phyloP scores from a whole-genome alignment of 2,797 vertebrate genomes.

The Lindbergichthys nudifrons region DNA sequence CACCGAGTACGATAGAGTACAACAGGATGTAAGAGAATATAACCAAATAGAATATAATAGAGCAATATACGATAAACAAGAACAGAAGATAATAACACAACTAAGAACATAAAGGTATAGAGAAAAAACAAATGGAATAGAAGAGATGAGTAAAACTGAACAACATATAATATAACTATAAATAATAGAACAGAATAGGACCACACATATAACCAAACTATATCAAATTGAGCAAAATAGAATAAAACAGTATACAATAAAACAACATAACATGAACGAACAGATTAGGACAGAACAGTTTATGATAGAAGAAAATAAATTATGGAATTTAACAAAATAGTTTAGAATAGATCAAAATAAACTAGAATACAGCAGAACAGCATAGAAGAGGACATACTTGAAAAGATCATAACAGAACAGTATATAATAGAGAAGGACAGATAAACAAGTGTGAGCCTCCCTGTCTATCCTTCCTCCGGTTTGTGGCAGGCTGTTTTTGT shows the following conservation, averaged over 20 bases:
- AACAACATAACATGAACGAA: neutral
- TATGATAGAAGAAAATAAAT: no score
- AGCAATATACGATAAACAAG: neutral
- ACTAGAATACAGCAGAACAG: no score
- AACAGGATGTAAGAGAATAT: neutral
- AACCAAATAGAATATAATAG: no score
- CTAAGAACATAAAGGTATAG: neutral
- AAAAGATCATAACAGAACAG: neutral
- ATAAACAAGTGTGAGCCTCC: neutral
- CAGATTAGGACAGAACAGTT: no score
- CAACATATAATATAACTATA: neutral
- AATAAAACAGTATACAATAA: neutral
- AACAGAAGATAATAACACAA: neutral
- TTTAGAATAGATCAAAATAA: neutral
- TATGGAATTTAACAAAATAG: no score
- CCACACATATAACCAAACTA: neutral
- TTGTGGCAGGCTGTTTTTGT: constrained; percentile 56
- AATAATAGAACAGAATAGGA: neutral
- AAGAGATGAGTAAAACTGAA: neutral
- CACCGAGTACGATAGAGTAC: no score
- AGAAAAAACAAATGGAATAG: neutral
- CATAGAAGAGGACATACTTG: neutral
- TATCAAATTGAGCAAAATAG: neutral
- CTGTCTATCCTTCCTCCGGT: constrained; percentile 10
- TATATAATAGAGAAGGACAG: neutral